These are phyloP conservation scores for Notarius quadriscutis DNA, from an alignment of 2,113 vertebrate genomes.

Conservation along the genomic window DNA sequence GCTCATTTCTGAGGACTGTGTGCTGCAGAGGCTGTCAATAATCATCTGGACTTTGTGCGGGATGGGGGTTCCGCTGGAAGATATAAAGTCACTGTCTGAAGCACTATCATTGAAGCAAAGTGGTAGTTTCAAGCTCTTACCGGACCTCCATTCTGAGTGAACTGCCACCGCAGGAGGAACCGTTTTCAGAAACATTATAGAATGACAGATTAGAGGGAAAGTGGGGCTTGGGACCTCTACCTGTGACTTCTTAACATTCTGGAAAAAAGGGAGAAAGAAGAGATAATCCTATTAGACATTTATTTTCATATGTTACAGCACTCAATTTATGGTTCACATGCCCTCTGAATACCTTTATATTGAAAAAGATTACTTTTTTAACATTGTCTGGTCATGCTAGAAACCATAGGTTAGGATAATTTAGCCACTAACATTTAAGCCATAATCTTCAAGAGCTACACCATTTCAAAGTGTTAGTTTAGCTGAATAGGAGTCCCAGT, in stretches of 20 bases:
- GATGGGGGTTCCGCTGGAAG: conserved; percentile 73
- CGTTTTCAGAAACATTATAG: conserved; percentile 98
- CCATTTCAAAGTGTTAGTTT: background rate
- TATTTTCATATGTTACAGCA: background rate
- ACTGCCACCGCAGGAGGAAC: conserved; percentile 84
- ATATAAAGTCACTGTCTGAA: conserved; percentile 68
- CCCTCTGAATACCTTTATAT: background rate
- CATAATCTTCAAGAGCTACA: background rate
- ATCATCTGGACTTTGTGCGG: conserved; percentile 89
- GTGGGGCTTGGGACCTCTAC: conserved; percentile 50
- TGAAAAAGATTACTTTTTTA: background rate
- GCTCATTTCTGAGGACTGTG: conserved; percentile 82
- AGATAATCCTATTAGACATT: background rate
- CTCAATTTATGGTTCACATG: background rate
- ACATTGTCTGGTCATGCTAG: background rate
- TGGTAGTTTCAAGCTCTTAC: conserved; percentile 82
- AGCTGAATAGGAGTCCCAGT: background rate
- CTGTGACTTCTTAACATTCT: conserved; percentile 74
- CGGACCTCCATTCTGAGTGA: conserved; percentile 88
- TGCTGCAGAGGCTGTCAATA: conserved; percentile 85
- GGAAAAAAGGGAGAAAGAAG: conserved; percentile 50
- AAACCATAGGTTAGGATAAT: background rate
- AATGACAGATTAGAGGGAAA: conserved; percentile 59
- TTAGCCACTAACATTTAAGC: background rate
- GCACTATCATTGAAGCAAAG: conserved; percentile 78